These are phyloP conservation scores for Gymnarchus niloticus DNA, from an alignment of 2,113 vertebrate species.

Conservation along the genomic window DNA sequence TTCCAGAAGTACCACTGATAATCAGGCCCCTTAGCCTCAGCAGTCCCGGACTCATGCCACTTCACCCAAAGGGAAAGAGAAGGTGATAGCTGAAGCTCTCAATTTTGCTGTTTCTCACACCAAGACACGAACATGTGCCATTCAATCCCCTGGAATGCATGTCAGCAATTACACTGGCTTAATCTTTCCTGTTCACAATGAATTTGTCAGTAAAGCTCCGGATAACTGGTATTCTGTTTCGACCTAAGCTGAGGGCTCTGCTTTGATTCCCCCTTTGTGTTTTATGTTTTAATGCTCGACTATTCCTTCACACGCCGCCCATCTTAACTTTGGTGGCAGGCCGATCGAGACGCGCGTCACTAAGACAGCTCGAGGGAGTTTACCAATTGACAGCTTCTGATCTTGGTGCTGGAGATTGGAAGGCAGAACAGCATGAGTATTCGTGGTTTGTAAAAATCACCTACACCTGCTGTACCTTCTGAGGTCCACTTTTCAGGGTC, in stretches of 20 bases:
- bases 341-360: background rate
- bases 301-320: background rate
- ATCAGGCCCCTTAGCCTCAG: background rate
- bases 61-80: conserved; percentile 28
- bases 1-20: background rate
- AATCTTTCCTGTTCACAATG: conserved; percentile 53
- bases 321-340: background rate
- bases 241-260: conserved; percentile 22
- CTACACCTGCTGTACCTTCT: background rate
- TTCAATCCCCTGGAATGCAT: conserved; percentile 60
- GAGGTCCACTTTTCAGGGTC: background rate
- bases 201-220: conserved; percentile 43
- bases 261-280: background rate
- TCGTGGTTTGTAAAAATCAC: background rate
- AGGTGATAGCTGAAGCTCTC: conserved; percentile 44
- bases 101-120: conserved; percentile 54
- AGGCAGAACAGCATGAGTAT: background rate
- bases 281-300: background rate
- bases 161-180: conserved; percentile 39
- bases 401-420: background rate
- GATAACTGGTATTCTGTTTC: conserved; percentile 42
- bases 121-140: conserved; percentile 63
- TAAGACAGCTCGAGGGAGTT: background rate
- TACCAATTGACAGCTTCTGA: background rate
- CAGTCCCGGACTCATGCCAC: conserved; percentile 22